Evolutionary conservation across 2,888 invertebrate species (phyloP), one percentile per base, ranked within the genome.

Genomic region (Hirtodrosophila alboralis): DNA sequence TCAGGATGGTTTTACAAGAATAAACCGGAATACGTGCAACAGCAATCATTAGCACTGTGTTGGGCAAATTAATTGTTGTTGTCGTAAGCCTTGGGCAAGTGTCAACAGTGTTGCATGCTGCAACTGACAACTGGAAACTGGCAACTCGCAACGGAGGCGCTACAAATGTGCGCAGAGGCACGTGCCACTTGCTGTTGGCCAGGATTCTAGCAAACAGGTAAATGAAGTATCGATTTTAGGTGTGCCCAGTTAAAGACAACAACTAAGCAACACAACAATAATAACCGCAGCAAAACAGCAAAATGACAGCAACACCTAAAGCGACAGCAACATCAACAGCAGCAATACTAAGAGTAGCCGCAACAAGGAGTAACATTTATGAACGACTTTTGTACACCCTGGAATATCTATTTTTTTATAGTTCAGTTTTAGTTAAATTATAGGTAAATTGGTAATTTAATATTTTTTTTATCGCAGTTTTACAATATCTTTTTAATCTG

Each of bases 141-240:
- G 21, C 36, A 21, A 16, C 13, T 36, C 8, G 40, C 12, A 40
- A 5, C 18, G 18, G 12, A 13, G 40, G 9, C 31, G 14, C 33
- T 7, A 4, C 45, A 36, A 21, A 43, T 37, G 16, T 31, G 37
- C 36, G 12, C 5, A 26, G 23, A 10, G 40, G 36, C 64, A 62
- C 62, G 62, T 41, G 62, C 40, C 54, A 12, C 38, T 8, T 8
- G 13, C 18, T 18, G 18, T 5, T 5, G 4, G 10, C 28, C n/a
- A 12, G 28, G 37, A 13, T 31, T 18, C 9, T 23, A 33, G 38
- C 30, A 38, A 51, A 36, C 28, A 56, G 49, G 56, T 51, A 47
- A 56, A 62, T 62, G 23, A 51, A 47, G 49, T 62, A 64, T 64
- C 56, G 64, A 64, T 64, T 62, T 56, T 56, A 47, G 56, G 27